phyloP scores from a whole-genome alignment of 2,797 vertebrate species.

The Lemur catta region DNA sequence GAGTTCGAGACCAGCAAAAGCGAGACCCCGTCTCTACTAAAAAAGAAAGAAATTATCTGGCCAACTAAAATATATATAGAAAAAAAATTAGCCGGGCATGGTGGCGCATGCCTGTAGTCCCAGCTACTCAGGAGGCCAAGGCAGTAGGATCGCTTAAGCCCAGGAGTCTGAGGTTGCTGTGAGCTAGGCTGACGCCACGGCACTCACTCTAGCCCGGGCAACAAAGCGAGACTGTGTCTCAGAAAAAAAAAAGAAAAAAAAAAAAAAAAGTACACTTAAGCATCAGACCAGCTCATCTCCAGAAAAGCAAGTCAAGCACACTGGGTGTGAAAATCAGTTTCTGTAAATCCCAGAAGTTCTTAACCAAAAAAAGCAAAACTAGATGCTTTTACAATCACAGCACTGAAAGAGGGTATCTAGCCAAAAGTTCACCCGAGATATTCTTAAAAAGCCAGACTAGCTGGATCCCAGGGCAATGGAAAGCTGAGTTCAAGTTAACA shows the following conservation, averaged over 20 bases:
- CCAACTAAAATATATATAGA: no score
- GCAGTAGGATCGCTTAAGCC: no score
- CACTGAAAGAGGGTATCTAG: slow-evolving; percentile 7
- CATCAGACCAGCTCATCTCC: neutral
- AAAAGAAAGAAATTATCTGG: no score
- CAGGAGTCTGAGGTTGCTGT: no score
- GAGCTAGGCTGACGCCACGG: no score
- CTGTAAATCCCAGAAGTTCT: neutral
- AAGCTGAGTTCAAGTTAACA: slow-evolving; percentile 2
- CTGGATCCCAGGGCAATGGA: neutral
- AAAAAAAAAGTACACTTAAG: neutral
- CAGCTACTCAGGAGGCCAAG: no score
- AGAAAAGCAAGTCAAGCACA: neutral
- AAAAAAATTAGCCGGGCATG: no score
- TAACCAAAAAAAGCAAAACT: neutral
- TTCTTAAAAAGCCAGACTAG: neutral
- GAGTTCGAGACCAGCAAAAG: no score
- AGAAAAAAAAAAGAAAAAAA: neutral
- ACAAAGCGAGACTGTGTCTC: no score
- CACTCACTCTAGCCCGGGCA: no score
- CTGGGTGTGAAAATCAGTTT: neutral
- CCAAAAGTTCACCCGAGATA: neutral
- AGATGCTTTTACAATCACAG: neutral
- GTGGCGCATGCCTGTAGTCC: no score
- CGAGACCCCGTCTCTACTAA: no score